Evolutionary conservation across 2,888 invertebrate genomes (phyloP).

Genomic region (Xiphydria camelus): DNA sequence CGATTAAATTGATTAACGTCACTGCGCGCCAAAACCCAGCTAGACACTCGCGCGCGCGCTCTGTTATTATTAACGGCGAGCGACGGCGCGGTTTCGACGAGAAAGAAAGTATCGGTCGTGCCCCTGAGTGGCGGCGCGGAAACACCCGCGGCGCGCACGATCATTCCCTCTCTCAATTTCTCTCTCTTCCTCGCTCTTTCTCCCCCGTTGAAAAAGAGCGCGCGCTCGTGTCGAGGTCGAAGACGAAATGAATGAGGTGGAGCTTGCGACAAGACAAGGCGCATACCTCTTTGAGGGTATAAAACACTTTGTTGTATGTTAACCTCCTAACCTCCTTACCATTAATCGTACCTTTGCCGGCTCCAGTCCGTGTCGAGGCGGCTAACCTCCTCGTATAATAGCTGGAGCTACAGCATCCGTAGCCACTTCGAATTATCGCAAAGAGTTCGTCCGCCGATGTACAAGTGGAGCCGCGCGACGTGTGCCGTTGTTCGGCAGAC

Average conservation of each 20-base stretch:
- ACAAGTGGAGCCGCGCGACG: too few species aligned
- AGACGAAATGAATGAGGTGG: conserved; percentile 31
- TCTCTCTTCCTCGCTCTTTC: too few species aligned
- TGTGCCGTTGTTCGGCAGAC: too few species aligned
- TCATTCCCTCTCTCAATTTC: too few species aligned
- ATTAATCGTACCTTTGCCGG: conserved; percentile 32
- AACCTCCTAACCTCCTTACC: conserved; percentile 34
- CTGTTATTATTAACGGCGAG: conserved; percentile 46
- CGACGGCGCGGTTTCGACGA: conserved; percentile 21
- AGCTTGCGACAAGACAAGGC: conserved; percentile 30
- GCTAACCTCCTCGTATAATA: conserved; percentile 18
- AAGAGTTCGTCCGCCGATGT: not conserved
- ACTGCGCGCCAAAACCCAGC: conserved; percentile 39
- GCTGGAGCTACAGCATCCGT: conserved; percentile 9
- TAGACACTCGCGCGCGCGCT: conserved; percentile 37
- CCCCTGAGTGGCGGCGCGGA: conserved; percentile 21
- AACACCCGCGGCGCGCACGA: not conserved
- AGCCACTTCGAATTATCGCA: conserved; percentile 2
- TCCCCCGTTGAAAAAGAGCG: not conserved
- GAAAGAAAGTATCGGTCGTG: not conserved
- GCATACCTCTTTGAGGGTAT: conserved; percentile 37
- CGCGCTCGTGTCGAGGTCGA: conserved; percentile 25
- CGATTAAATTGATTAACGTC: conserved; percentile 52
- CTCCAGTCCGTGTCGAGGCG: conserved; percentile 9
- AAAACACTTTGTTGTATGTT: conserved; percentile 40